Evolutionary conservation across 2,888 invertebrate species (phyloP).

Genomic region (Pocota personata): DNA sequence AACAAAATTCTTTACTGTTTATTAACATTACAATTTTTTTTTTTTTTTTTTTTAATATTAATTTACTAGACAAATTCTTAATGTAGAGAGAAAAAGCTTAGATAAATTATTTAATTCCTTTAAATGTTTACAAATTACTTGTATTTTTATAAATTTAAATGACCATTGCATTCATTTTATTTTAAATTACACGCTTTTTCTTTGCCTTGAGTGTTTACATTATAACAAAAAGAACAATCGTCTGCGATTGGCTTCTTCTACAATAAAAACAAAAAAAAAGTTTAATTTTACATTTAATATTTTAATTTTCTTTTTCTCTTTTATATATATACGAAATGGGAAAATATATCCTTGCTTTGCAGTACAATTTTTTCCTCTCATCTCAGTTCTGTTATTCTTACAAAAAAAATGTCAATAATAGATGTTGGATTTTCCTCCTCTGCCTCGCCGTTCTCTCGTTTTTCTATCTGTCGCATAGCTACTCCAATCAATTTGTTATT

Average conservation of each 20-base stretch:
- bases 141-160: constrained; percentile 25
- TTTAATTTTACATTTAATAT: constrained; percentile 43
- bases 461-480: constrained; percentile 17
- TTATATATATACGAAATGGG: constrained; percentile 64
- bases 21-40: constrained; percentile 9
- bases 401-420: constrained; percentile 45
- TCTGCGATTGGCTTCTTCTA: constrained; percentile 14
- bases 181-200: constrained; percentile 12
- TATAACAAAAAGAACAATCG: constrained; percentile 10
- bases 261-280: constrained; percentile 14
- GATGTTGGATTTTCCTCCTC: constrained; percentile 31
- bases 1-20: constrained; percentile 24
- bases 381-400: constrained; percentile 65
- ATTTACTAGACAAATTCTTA: constrained; percentile 68
- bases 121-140: constrained; percentile 47
- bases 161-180: neutral
- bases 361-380: constrained; percentile 32
- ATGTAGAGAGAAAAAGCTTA: constrained; percentile 64
- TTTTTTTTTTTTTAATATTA: constrained; percentile 37
- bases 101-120: constrained; percentile 53
- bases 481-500: constrained; percentile 35
- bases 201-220: neutral
- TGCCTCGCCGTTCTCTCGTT: constrained; percentile 13
- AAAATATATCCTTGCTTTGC: constrained; percentile 68
- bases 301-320: constrained; percentile 67